Evolutionary conservation across 2,113 vertebrate species (phyloP).

Genomic region (Halcyon malimbica): DNA sequence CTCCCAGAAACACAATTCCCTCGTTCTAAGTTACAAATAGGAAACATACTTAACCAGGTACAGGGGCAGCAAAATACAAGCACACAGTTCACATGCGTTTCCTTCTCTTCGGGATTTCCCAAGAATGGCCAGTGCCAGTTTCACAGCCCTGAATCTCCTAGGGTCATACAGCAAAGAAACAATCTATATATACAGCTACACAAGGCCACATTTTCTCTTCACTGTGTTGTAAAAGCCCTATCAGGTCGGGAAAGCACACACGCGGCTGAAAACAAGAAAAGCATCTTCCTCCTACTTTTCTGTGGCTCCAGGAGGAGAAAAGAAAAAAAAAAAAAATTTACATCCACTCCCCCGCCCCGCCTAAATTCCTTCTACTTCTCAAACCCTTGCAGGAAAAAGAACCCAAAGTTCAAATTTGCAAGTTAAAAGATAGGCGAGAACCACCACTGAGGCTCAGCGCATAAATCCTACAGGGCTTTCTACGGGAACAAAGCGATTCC

Average conservation of each 20-base stretch:
- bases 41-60: neutral
- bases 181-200: too few relatives aligned
- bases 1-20: neutral
- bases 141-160: neutral
- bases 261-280: neutral
- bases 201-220: neutral
- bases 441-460: fast-evolving
- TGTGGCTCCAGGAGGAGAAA: neutral
- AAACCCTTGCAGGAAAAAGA: neutral
- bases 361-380: neutral
- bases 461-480: neutral
- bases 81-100: neutral
- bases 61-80: neutral
- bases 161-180: neutral
- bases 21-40: neutral
- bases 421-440: neutral
- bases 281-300: neutral
- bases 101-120: neutral
- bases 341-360: too few relatives aligned
- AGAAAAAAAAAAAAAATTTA: neutral
- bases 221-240: neutral
- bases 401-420: neutral
- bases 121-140: neutral
- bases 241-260: neutral
- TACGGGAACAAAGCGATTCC: neutral